Percentiles rank a stretch among this genome's conserved stretches.
Conservation (phyloP, 2,113 vertebrate species). For the Butastur rufipennis region DNA sequence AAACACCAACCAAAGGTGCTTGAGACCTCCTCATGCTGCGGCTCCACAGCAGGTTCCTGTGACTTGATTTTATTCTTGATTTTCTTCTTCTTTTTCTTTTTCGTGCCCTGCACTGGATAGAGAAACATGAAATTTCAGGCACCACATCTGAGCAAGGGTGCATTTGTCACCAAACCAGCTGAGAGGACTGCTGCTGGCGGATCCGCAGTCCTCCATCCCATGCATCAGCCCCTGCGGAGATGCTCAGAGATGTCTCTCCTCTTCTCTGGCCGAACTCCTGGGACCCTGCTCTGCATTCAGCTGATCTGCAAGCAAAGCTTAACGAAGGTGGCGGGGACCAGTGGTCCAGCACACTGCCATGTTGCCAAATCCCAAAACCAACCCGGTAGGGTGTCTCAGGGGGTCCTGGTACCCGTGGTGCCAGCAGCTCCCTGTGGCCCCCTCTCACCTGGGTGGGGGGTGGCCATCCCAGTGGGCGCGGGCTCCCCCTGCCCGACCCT, state of each 20-base stretch:
- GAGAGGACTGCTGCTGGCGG: background rate
- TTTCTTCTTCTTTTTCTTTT: conserved; percentile 79
- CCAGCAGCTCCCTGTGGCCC: background rate
- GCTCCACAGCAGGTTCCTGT: conserved; percentile 52
- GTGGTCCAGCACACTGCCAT: fast-evolving
- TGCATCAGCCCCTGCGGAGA: background rate
- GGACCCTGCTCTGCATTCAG: fast-evolving
- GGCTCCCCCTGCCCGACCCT: conserved; percentile 23
- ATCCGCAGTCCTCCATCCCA: fast-evolving
- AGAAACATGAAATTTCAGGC: background rate
- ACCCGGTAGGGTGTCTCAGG: fast-evolving
- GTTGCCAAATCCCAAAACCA: fast-evolving
- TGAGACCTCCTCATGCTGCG: conserved; percentile 73
- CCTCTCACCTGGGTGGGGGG: background rate
- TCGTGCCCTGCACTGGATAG: conserved; percentile 64
- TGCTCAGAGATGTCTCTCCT: background rate
- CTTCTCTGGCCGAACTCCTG: fast-evolving
- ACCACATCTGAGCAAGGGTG: no score
- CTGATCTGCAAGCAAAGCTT: background rate
- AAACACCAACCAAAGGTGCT: conserved; percentile 80
- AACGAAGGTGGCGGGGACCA: fast-evolving
- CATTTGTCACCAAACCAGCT: background rate
- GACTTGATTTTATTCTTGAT: conserved; percentile 86
- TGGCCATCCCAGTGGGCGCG: fast-evolving
- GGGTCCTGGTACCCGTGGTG: background rate